These are phyloP conservation scores for Zapornia atra DNA, from an alignment of 2,113 vertebrate species.

Conservation along the genomic window DNA sequence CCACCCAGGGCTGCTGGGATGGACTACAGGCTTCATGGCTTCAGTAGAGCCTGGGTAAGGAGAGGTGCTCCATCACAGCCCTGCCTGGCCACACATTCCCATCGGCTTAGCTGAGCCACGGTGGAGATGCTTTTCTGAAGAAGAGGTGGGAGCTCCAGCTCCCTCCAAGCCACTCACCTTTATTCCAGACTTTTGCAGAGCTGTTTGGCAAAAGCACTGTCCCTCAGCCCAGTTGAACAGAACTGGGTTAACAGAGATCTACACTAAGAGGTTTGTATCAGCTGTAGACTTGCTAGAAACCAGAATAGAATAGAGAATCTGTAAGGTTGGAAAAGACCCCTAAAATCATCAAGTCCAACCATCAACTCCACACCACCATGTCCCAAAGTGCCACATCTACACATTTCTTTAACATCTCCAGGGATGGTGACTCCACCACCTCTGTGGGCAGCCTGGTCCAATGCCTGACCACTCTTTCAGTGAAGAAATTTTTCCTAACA, in stretches of 20 bases:
- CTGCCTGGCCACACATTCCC: not conserved
- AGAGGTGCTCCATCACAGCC: not conserved
- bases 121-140: not conserved
- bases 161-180: not conserved
- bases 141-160: not conserved
- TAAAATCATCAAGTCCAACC: too few relatives aligned
- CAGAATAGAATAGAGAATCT: not conserved
- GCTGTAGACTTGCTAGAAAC: too few relatives aligned
- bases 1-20: not conserved
- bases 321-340: too few relatives aligned
- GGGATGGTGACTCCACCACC: too few relatives aligned
- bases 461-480: too few relatives aligned
- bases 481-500: too few relatives aligned
- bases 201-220: not conserved
- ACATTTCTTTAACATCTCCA: too few relatives aligned
- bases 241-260: not conserved
- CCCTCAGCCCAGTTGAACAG: not conserved
- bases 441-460: too few relatives aligned
- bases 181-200: not conserved
- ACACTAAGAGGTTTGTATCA: too few relatives aligned
- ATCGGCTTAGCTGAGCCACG: not conserved
- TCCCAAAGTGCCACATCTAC: too few relatives aligned
- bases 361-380: too few relatives aligned
- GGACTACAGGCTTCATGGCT: accelerated
- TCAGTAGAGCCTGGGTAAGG: accelerated